phyloP scores from a whole-genome alignment of 2,113 vertebrate species.

The Indicator indicator region DNA sequence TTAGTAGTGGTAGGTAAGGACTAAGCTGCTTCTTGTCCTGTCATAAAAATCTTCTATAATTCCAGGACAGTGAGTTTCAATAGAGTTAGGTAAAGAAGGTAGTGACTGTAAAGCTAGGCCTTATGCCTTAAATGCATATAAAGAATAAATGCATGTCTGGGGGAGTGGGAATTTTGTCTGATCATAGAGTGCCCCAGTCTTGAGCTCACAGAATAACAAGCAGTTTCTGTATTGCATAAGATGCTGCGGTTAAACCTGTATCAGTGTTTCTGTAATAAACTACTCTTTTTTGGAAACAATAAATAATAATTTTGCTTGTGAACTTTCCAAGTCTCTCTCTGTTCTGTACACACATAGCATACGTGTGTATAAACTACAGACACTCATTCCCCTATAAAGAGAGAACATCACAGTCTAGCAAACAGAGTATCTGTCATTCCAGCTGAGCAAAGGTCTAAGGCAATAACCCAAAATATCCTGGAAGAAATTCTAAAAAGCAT shows the following conservation, averaged over 20 bases:
- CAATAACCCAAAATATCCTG: constrained; percentile 78
- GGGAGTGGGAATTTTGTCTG: not conserved
- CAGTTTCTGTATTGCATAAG: constrained; percentile 41
- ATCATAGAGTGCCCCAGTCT: not conserved
- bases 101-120: constrained; percentile 3
- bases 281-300: constrained; percentile 56
- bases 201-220: constrained; percentile 37
- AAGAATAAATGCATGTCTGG: constrained; percentile 31
- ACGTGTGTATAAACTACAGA: constrained; percentile 19
- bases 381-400: constrained; percentile 49
- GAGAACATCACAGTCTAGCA: constrained; percentile 65
- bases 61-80: not conserved
- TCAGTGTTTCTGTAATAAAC: constrained; percentile 56
- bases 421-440: constrained; percentile 74
- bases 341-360: not conserved
- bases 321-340: constrained; percentile 57
- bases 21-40: not conserved
- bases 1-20: constrained; percentile 5
- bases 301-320: constrained; percentile 65
- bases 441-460: constrained; percentile 74
- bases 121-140: not conserved
- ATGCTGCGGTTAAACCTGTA: constrained; percentile 42
- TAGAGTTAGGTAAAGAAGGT: not conserved
- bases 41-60: constrained; percentile 3
- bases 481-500: constrained; percentile 74